Evolutionary conservation across 2,797 vertebrate species (phyloP), one percentile per base, ranked within the genome.

Genomic region (Buceros bicornis): DNA sequence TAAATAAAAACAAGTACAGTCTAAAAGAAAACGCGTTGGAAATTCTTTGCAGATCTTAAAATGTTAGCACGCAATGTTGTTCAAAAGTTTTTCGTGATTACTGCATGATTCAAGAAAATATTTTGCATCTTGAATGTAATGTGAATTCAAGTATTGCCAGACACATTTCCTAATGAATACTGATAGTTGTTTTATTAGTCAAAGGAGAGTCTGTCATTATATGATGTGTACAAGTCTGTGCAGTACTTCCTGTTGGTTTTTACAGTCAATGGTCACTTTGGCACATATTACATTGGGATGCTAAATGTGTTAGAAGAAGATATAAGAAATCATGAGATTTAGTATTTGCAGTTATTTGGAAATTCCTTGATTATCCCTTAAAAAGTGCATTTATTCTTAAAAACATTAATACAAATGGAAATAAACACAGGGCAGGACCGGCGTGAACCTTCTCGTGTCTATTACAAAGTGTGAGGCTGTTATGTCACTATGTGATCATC

Each of bases 231-330:
- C 58, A 89, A 42, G 67, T 53, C 24, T 43, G 6, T 45, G 25
- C 33, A 64, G 18, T 13, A 26, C 4, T 65, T 19, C 20, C 5
- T 48, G 33, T 16, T 80, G 2, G 0, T 33, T 86, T 87, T 74
- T 80, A 22, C 15, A 35, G 21, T 47, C 16, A 29, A 1, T 40
- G 8, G 51, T 80, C n/a, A 50, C 13, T 16, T 11, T 57, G 26
- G 6, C 3, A 0, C n/a, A 1, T 72, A 21, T 45, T 61, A 8
- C 14, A 40, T 3, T 35, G 33, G 37, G 10, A n/a, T 61, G 33
- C 13, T 71, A 50, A 67, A 50, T 60, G 19, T 54, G 5, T 69
- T 72, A 90, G 60, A 64, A 16, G 17, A 79, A 80, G n/a, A 80
- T 24, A 33, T 0, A 70, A 77, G 11, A 73, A 77, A 45, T 26